Percentiles rank a stretch among this genome's conserved stretches.
These are phyloP conservation scores for Mechanitis mazaeus DNA, from an alignment of 2,888 invertebrate genomes.

Conservation along the genomic window DNA sequence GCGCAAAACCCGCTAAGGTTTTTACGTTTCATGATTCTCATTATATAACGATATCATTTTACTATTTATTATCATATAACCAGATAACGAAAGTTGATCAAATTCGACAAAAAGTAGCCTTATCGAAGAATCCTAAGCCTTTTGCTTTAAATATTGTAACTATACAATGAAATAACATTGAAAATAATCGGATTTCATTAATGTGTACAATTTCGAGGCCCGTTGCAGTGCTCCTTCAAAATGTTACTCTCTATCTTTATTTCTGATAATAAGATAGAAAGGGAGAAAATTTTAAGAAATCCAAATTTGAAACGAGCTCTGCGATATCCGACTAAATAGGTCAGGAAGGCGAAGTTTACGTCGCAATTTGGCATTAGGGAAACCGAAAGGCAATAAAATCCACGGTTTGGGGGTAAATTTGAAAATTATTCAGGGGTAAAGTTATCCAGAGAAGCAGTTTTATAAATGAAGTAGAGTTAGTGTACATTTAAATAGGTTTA, in stretches of 20 bases:
- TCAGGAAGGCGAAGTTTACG: conserved; percentile 75
- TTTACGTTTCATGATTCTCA: not conserved
- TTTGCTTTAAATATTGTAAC: not conserved
- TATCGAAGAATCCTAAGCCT: not conserved
- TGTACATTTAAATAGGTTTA: conserved; percentile 19
- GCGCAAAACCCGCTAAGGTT: conserved; percentile 32
- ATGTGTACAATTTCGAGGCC: conserved; percentile 15
- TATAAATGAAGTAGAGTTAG: conserved; percentile 27
- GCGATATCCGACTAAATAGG: conserved; percentile 70
- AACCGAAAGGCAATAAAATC: conserved; percentile 67
- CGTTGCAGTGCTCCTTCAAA: conserved; percentile 28
- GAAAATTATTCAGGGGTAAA: conserved; percentile 57
- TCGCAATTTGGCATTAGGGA: conserved; percentile 60
- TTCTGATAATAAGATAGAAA: conserved; percentile 37
- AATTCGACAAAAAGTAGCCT: too few relatives aligned
- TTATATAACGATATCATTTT: not conserved
- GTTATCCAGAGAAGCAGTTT: conserved; percentile 30
- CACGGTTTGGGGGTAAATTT: conserved; percentile 55
- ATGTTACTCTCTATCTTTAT: conserved; percentile 42
- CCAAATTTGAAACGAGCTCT: conserved; percentile 59
- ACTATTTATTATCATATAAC: not conserved
- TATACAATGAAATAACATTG: not conserved
- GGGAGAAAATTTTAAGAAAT: conserved; percentile 48
- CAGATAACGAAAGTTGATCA: too few relatives aligned
- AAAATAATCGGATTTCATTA: not conserved